phyloP scores from a whole-genome alignment of 2,797 vertebrate species.

The Microcaecilia unicolor region DNA sequence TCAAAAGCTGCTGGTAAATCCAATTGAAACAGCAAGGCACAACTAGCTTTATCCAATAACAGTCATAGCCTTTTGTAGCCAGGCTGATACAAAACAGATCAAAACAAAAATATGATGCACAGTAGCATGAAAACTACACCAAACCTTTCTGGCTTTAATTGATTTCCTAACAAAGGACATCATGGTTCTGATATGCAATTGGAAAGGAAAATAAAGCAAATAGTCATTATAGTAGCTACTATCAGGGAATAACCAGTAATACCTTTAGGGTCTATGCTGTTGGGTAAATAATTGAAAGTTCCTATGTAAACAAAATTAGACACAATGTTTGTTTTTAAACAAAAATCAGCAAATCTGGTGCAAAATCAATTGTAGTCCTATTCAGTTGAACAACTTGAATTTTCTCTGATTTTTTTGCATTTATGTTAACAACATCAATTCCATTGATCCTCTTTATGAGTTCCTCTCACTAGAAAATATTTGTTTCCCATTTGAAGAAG shows the following conservation, averaged over 20 bases:
- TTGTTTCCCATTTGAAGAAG: background rate
- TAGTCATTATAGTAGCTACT: background rate
- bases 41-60: no score
- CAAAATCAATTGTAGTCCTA: conserved; percentile 9
- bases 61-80: no score
- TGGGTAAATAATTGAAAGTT: conserved; percentile 1
- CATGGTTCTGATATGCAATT: background rate
- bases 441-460: background rate
- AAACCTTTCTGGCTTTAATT: background rate
- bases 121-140: background rate
- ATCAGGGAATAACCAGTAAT: background rate
- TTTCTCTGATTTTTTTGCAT: conserved; percentile 18
- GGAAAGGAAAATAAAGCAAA: conserved; percentile 13
- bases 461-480: background rate
- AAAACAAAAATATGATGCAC: background rate
- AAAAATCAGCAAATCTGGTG: conserved; percentile 1
- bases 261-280: conserved; percentile 1
- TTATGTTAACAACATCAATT: background rate
- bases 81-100: background rate
- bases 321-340: conserved; percentile 1
- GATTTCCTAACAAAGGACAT: conserved; percentile 1
- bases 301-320: background rate
- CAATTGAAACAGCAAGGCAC: no score
- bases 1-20: no score
- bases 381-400: conserved; percentile 1